Evolutionary conservation across 2,797 vertebrate genomes (phyloP).

Genomic region (Aeoliscus strigatus): DNA sequence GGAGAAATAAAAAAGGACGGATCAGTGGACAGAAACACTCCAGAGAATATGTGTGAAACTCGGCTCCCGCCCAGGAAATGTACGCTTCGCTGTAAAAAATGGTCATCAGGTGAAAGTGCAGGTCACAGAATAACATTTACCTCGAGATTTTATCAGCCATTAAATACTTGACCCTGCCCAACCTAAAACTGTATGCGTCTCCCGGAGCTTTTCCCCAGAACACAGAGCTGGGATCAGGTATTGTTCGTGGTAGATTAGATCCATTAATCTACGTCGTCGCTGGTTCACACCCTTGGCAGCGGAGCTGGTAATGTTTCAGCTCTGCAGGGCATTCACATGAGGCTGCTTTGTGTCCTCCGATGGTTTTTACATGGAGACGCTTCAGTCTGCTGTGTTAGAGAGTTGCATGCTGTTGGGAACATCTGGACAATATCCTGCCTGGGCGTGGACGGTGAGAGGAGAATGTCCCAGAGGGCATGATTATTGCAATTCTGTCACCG

Average conservation of each 20-base stretch:
- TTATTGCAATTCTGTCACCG: constrained; percentile 19
- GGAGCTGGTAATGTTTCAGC: constrained; percentile 29
- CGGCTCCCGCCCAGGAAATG: not conserved
- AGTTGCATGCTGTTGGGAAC: constrained; percentile 11
- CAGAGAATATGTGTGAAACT: not conserved
- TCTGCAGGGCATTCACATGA: constrained; percentile 14
- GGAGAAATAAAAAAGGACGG: not conserved
- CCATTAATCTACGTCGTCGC: constrained; percentile 32
- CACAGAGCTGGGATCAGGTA: constrained; percentile 6
- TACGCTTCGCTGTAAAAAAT: constrained; percentile 2
- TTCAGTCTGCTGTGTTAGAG: constrained; percentile 1
- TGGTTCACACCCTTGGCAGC: constrained; percentile 20
- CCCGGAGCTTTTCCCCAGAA: constrained; percentile 33
- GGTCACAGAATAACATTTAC: constrained; percentile 9
- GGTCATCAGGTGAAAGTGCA: constrained; percentile 5
- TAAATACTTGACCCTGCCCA: constrained; percentile 15
- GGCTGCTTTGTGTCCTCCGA: constrained; percentile 9
- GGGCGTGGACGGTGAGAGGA: constrained; percentile 11
- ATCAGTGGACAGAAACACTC: not conserved
- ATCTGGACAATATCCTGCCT: constrained; percentile 29
- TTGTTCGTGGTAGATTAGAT: constrained; percentile 38
- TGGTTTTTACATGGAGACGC: constrained; percentile 1
- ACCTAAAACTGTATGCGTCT: constrained; percentile 19
- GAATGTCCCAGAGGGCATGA: constrained; percentile 6
- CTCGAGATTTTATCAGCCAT: constrained; percentile 11